Conservation (phyloP, 2,888 invertebrate genomes). For the Coenonympha glycerion region DNA sequence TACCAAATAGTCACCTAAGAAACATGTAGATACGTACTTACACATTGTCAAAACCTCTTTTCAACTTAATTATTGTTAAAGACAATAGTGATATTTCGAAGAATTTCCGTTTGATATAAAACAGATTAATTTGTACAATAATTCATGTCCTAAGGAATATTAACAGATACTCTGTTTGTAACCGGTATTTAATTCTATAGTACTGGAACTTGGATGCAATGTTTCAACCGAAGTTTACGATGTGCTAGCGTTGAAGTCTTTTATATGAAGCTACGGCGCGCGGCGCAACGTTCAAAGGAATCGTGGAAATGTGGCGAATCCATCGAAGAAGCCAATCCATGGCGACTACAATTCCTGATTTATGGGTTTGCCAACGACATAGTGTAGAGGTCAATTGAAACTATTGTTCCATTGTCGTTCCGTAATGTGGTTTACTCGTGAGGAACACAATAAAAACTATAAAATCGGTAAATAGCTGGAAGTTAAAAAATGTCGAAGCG, state of each 20-base stretch:
- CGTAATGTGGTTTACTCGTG: background rate
- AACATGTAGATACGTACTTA: too few species aligned
- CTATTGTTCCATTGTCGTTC: background rate
- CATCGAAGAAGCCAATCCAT: background rate
- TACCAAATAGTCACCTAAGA: too few species aligned
- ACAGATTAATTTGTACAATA: too few species aligned
- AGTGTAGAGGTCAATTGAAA: background rate
- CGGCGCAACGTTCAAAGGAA: constrained; percentile 2
- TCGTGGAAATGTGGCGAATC: background rate
- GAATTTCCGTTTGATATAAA: too few species aligned
- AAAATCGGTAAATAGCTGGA: too few species aligned
- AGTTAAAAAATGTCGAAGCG: too few species aligned
- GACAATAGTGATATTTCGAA: too few species aligned
- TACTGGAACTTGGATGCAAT: background rate
- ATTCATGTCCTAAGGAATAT: too few species aligned
- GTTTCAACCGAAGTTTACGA: background rate
- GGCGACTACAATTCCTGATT: background rate
- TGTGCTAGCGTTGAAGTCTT: constrained; percentile 21
- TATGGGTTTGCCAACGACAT: background rate
- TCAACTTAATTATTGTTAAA: too few species aligned
- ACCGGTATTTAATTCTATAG: background rate
- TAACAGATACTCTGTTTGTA: background rate
- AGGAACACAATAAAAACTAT: background rate
- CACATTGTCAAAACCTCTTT: too few species aligned
- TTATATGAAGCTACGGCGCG: constrained; percentile 13